A percentile compares a stretch with the other conserved stretches of the same genome.
phyloP scores from a whole-genome alignment of 2,797 vertebrate genomes.

The Odontamblyopus lacepedii region DNA sequence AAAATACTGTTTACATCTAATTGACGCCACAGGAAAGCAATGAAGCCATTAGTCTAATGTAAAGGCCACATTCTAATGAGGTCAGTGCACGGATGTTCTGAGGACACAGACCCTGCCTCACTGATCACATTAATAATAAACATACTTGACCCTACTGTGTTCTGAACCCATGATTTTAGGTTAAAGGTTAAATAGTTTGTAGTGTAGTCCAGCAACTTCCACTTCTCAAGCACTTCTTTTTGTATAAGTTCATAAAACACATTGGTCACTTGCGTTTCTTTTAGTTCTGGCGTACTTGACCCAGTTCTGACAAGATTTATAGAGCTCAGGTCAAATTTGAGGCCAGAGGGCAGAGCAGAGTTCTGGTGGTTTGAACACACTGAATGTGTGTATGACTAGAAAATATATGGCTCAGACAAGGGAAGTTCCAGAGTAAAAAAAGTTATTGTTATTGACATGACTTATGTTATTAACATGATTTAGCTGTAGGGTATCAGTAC shows the following conservation, averaged over 20 bases:
- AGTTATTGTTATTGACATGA: background rate
- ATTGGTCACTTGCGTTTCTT: background rate
- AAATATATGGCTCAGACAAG: background rate
- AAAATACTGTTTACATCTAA: background rate
- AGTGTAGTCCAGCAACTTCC: background rate
- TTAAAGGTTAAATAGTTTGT: background rate
- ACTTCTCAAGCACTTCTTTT: background rate
- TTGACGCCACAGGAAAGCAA: background rate
- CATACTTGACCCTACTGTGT: background rate
- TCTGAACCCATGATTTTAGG: background rate
- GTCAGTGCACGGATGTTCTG: background rate
- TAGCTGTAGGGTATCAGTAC: background rate
- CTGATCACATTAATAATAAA: background rate
- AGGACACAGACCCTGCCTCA: background rate
- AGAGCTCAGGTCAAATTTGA: background rate
- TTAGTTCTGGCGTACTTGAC: background rate
- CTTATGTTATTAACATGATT: too few relatives aligned
- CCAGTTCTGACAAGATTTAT: background rate
- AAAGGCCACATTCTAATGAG: background rate
- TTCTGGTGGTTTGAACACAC: background rate
- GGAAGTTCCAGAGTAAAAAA: background rate
- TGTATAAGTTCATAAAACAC: background rate
- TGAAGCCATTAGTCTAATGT: constrained; percentile 1
- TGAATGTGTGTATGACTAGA: background rate
- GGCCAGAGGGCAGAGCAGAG: background rate